These are phyloP conservation scores for Vireo griseus DNA, from an alignment of 2,797 vertebrate species.

Conservation along the genomic window DNA sequence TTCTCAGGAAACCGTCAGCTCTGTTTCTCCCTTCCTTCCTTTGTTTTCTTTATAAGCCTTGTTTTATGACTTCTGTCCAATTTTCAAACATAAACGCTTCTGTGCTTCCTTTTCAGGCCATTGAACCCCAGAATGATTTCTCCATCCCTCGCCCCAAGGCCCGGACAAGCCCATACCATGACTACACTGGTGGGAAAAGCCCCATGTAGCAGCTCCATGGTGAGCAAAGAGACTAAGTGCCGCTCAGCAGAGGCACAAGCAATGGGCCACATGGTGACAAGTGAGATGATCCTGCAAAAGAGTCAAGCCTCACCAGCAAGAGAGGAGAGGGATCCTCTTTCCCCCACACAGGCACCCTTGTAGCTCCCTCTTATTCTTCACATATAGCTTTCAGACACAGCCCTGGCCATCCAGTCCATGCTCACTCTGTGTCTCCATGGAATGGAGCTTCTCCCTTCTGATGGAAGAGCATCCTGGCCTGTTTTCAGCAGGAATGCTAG, in stretches of 20 bases:
- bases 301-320: not conserved
- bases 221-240: not conserved
- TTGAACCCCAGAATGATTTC: constrained; percentile 78
- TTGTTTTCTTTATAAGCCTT: not conserved
- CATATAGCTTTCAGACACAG: not conserved
- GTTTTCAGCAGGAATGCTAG: constrained; percentile 17
- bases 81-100: not conserved
- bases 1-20: not conserved
- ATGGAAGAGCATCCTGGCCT: not conserved
- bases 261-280: not conserved
- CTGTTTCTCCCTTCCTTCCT: not conserved
- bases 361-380: not conserved
- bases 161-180: constrained; percentile 58
- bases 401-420: not conserved
- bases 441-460: not conserved
- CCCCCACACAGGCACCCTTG: not conserved
- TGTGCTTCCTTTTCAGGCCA: constrained; percentile 74
- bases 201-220: constrained; percentile 15
- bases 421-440: not conserved
- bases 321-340: not conserved
- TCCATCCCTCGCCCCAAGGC: constrained; percentile 83
- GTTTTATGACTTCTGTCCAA: not conserved
- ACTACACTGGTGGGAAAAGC: constrained; percentile 60
- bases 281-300: not conserved
- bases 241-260: not conserved